Evolutionary conservation across 2,888 invertebrate species (phyloP).

Genomic region (Spatulosminthurus flaviceps): DNA sequence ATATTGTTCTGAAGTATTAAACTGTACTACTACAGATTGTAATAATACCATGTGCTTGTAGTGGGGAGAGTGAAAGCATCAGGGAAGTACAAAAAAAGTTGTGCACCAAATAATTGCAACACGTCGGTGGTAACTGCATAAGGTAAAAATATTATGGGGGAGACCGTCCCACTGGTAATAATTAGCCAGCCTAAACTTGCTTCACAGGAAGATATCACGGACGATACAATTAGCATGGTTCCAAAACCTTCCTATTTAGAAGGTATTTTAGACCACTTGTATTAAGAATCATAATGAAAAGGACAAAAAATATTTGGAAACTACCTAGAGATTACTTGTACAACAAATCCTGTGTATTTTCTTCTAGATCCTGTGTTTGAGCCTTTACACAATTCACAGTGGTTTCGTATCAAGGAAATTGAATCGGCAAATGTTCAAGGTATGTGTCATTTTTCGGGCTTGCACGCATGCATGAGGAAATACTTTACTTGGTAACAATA

Average conservation of each 20-base stretch:
- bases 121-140: background rate
- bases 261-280: constrained; percentile 3
- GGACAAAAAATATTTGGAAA: background rate
- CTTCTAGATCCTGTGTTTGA: constrained; percentile 39
- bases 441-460: too few species aligned
- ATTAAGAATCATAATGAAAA: background rate
- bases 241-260: background rate
- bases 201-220: constrained; percentile 38
- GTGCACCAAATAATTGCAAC: too few species aligned
- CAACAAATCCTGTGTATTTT: background rate
- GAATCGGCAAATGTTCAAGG: background rate
- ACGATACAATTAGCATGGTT: constrained; percentile 26
- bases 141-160: background rate
- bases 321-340: background rate
- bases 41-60: too few species aligned
- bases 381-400: constrained; percentile 25
- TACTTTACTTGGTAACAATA: too few species aligned
- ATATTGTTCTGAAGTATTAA: too few species aligned
- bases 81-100: too few species aligned
- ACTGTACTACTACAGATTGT: too few species aligned
- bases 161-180: background rate
- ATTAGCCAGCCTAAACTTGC: constrained; percentile 24
- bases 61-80: too few species aligned
- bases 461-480: too few species aligned
- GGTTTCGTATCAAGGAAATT: constrained; percentile 23